These are phyloP conservation scores for Adelosebastes latens DNA, from an alignment of 2,797 vertebrate genomes.

Conservation along the genomic window DNA sequence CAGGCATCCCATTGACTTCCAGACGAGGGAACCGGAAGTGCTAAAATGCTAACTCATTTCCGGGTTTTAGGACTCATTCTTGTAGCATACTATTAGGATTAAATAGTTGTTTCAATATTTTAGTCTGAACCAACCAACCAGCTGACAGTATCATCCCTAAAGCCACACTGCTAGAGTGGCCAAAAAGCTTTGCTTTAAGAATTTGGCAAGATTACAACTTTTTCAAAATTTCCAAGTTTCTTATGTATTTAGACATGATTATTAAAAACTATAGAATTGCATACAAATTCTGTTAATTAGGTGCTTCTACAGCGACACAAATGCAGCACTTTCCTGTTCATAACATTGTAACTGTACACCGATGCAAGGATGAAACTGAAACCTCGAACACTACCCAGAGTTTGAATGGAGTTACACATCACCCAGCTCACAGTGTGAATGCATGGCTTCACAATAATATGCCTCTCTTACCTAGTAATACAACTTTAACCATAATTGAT, in stretches of 20 bases:
- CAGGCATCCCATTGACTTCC: too few relatives aligned
- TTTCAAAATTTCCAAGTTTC: neutral
- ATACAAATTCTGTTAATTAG: neutral
- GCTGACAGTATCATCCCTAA: neutral
- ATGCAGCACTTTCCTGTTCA: neutral
- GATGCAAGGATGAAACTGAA: neutral
- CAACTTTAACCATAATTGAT: neutral
- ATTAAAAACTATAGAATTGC: neutral
- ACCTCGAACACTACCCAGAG: neutral
- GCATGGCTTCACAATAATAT: neutral
- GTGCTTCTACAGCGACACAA: neutral
- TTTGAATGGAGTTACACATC: neutral
- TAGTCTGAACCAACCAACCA: neutral
- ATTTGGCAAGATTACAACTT: neutral
- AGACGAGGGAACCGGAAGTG: too few relatives aligned
- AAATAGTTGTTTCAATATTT: neutral
- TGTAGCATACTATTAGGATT: too few relatives aligned
- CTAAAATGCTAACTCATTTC: too few relatives aligned
- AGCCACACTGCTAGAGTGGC: neutral
- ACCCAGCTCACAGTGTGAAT: neutral
- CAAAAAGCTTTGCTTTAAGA: neutral
- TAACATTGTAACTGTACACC: neutral
- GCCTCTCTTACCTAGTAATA: neutral
- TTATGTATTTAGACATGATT: neutral
- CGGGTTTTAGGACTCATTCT: too few relatives aligned